These are phyloP conservation scores for Leucosticte australis DNA, from an alignment of 2,113 vertebrate species.

Conservation along the genomic window DNA sequence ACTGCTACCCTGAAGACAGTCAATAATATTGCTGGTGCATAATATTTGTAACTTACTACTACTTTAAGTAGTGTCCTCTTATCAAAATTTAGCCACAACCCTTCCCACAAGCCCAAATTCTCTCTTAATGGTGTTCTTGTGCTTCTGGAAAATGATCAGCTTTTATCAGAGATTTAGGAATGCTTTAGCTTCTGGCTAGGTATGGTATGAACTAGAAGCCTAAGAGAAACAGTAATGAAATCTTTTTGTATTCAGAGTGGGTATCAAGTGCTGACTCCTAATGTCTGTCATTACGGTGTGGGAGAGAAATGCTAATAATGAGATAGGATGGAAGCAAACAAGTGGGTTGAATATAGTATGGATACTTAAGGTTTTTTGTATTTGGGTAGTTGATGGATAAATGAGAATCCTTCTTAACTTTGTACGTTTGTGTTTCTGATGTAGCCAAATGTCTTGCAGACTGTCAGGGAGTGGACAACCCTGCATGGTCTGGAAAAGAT, in stretches of 20 bases:
- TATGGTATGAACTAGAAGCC: background rate
- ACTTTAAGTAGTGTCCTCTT: background rate
- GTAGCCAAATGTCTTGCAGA: background rate
- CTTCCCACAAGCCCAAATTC: background rate
- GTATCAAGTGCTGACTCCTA: background rate
- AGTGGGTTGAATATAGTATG: fast-evolving
- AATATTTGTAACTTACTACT: background rate
- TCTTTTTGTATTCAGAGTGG: background rate
- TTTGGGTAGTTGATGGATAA: background rate
- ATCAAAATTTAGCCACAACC: background rate
- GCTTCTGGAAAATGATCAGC: background rate
- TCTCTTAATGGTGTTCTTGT: background rate
- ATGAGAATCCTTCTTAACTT: background rate
- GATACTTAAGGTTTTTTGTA: background rate
- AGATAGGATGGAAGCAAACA: background rate
- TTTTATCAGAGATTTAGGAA: background rate
- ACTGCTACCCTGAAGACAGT: background rate
- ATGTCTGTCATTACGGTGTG: background rate
- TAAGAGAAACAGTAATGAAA: background rate
- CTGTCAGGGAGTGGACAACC: background rate
- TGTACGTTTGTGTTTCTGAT: background rate
- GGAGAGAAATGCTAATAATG: background rate
- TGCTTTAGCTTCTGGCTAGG: background rate
- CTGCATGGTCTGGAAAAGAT: background rate
- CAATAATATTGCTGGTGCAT: background rate